These are phyloP conservation scores for Poeciliopsis retropinna DNA, from an alignment of 2,113 vertebrate genomes.

Conservation along the genomic window DNA sequence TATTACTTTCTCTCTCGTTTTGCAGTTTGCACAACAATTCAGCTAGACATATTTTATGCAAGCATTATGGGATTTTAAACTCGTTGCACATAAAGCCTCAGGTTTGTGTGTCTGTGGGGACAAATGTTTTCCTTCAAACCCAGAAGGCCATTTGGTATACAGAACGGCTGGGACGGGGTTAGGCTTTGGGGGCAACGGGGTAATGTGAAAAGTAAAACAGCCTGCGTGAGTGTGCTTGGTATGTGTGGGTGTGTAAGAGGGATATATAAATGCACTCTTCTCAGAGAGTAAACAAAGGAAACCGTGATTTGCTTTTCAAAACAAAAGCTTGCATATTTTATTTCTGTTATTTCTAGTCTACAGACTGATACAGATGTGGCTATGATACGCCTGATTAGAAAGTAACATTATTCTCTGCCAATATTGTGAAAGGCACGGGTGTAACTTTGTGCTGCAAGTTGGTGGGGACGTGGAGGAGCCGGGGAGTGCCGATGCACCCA, in stretches of 20 bases:
- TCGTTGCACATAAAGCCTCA: not conserved
- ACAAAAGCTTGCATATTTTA: constrained; percentile 35
- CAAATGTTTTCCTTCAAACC: not conserved
- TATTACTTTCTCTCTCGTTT: not conserved
- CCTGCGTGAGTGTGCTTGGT: too few relatives aligned
- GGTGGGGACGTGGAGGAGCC: too few relatives aligned
- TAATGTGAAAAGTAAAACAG: not conserved
- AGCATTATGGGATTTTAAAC: not conserved
- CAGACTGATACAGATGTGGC: not conserved
- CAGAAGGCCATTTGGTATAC: not conserved
- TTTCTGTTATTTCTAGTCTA: not conserved
- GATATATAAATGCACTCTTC: not conserved
- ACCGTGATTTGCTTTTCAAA: constrained; percentile 13
- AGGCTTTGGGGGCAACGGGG: not conserved
- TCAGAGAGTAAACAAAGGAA: constrained; percentile 14
- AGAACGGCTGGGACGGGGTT: not conserved
- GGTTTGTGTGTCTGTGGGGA: not conserved
- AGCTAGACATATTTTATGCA: not conserved
- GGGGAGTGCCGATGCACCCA: too few relatives aligned
- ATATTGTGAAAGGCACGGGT: too few relatives aligned
- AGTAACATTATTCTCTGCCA: too few relatives aligned
- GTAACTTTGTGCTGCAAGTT: too few relatives aligned
- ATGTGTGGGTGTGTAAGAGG: constrained; percentile 2
- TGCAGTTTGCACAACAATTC: not conserved
- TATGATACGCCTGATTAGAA: too few relatives aligned